A percentile compares a stretch with the other conserved stretches of the same genome.
Conservation (phyloP, 2,797 vertebrate species). For the Takifugu rubripes region DNA sequence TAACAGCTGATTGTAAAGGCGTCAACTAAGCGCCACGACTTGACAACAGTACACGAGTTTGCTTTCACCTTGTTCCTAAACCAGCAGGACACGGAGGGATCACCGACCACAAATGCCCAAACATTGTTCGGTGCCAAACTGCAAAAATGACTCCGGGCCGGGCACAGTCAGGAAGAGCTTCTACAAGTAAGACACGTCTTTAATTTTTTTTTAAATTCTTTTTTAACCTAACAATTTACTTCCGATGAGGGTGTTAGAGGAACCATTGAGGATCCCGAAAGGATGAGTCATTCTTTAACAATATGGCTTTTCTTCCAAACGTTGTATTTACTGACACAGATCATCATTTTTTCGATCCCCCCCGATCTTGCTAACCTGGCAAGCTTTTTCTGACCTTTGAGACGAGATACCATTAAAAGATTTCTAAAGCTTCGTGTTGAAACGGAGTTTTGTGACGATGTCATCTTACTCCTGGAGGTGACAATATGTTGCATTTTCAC, state of each 20-base stretch:
- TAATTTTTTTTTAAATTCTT: background rate
- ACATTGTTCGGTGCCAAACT: constrained; percentile 70
- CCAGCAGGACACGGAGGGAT: background rate
- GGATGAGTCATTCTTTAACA: background rate
- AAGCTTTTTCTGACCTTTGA: constrained; percentile 6
- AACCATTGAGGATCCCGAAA: background rate
- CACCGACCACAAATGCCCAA: constrained; percentile 62
- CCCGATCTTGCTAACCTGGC: too few species aligned
- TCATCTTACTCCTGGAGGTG: too few species aligned
- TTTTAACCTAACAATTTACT: background rate
- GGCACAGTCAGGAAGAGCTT: constrained; percentile 66
- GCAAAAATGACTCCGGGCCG: constrained; percentile 62
- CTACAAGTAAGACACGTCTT: constrained; percentile 65
- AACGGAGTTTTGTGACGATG: background rate
- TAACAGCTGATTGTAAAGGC: constrained; percentile 52
- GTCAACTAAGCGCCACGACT: constrained; percentile 46
- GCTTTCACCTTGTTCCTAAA: constrained; percentile 60
- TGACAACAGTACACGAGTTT: constrained; percentile 51
- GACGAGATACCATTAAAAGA: background rate
- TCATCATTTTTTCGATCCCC: too few species aligned
- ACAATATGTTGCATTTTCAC: too few species aligned
- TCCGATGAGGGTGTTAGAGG: background rate
- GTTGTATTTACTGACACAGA: background rate
- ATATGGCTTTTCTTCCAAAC: background rate
- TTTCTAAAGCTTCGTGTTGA: too few species aligned